Conservation (phyloP, 2,797 vertebrate species). For the Peromyscus attwateri region DNA sequence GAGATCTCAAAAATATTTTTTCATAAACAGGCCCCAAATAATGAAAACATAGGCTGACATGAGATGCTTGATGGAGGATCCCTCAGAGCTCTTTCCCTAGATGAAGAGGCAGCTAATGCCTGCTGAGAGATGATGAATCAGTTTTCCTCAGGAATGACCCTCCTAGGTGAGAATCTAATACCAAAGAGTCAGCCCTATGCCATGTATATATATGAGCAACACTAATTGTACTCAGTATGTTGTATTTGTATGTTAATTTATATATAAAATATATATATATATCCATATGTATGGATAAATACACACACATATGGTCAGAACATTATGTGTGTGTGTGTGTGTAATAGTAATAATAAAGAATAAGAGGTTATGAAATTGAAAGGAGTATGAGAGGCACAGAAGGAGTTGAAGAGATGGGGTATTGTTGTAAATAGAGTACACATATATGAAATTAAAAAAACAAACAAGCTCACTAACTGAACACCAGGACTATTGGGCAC, state of each 20-base stretch:
- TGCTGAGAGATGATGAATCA: background rate
- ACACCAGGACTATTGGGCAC: background rate
- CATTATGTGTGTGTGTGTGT: background rate
- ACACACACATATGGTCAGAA: too few relatives aligned
- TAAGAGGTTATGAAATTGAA: background rate
- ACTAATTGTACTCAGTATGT: background rate
- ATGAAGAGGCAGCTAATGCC: background rate
- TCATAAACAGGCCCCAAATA: background rate
- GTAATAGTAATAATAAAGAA: too few relatives aligned
- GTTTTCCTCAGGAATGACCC: background rate
- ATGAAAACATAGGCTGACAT: too few relatives aligned
- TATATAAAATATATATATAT: too few relatives aligned
- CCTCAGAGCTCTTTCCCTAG: too few relatives aligned
- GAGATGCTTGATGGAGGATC: too few relatives aligned
- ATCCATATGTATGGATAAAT: too few relatives aligned
- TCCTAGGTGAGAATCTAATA: background rate
- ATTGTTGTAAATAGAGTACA: background rate
- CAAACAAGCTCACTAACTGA: too few relatives aligned
- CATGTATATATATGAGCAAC: background rate
- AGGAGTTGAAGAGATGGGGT: rapidly evolving
- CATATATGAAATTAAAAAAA: background rate
- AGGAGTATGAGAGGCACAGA: too few relatives aligned
- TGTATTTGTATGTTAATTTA: background rate
- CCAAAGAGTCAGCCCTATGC: background rate
- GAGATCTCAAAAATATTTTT: background rate